Evolutionary conservation across 2,888 invertebrate species (phyloP).

Genomic region (Arctia plantaginis): DNA sequence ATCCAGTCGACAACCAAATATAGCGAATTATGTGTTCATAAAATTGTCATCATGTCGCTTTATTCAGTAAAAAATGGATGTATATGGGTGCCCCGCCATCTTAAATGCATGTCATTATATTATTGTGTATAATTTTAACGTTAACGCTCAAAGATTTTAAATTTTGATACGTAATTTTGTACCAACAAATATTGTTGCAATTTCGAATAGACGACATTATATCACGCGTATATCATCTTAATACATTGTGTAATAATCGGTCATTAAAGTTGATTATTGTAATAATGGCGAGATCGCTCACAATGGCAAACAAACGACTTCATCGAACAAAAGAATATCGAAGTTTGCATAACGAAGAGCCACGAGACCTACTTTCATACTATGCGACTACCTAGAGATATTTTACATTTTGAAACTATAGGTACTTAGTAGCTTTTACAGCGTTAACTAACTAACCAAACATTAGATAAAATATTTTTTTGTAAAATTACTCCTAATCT

Average conservation of each 20-base stretch:
- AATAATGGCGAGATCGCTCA: slow-evolving; percentile 49
- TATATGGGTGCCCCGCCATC: slow-evolving; percentile 44
- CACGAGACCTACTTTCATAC: slow-evolving; percentile 18
- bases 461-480: not conserved
- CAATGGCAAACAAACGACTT: slow-evolving; percentile 48
- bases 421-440: not conserved
- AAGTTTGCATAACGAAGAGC: slow-evolving; percentile 45
- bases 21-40: slow-evolving; percentile 52
- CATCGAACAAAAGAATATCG: slow-evolving; percentile 51
- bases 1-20: slow-evolving; percentile 57
- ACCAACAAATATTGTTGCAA: not conserved
- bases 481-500: not conserved
- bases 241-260: slow-evolving; percentile 70
- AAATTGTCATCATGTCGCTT: slow-evolving; percentile 51
- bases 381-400: not conserved
- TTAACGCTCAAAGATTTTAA: not conserved
- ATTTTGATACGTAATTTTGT: not conserved
- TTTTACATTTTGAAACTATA: not conserved
- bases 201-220: slow-evolving; percentile 53
- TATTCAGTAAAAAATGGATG: slow-evolving; percentile 55
- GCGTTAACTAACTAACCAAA: too few relatives aligned
- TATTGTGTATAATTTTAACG: slow-evolving; percentile 31
- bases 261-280: slow-evolving; percentile 68
- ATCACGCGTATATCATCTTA: slow-evolving; percentile 70
- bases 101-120: not conserved